phyloP scores from a whole-genome alignment of 2,113 vertebrate species.

The Grammomys dolichurus region DNA sequence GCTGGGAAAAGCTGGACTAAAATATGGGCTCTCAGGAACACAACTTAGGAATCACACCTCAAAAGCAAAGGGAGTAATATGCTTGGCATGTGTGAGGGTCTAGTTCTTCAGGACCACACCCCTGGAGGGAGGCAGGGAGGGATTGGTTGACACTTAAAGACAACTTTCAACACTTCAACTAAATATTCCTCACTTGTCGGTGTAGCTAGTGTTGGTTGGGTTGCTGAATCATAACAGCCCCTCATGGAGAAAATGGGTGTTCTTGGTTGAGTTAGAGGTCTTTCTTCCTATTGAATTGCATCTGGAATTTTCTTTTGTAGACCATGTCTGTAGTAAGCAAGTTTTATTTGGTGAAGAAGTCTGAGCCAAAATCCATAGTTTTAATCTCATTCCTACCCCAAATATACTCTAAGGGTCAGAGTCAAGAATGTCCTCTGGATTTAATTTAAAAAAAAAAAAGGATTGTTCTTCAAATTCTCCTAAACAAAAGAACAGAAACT shows the following conservation, averaged over 20 bases:
- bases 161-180: slow-evolving; percentile 11
- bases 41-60: neutral
- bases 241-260: neutral
- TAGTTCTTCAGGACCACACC: neutral
- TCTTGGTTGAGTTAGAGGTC: neutral
- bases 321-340: neutral
- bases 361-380: neutral
- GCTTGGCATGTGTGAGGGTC: neutral
- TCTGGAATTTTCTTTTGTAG: slow-evolving; percentile 38
- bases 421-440: slow-evolving; percentile 14
- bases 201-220: neutral
- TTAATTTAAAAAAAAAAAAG: neutral
- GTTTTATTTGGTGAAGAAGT: slow-evolving; percentile 18
- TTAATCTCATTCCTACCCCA: neutral
- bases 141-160: slow-evolving; percentile 49
- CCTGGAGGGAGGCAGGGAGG: neutral
- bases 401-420: slow-evolving; percentile 39
- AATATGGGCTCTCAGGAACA: neutral
- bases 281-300: slow-evolving; percentile 40
- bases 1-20: slow-evolving; percentile 22
- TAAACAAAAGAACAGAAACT: slow-evolving; percentile 51
- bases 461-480: slow-evolving; percentile 1
- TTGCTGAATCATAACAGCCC: neutral
- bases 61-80: neutral
- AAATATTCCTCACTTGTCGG: neutral